Conservation (phyloP, 2,113 vertebrate genomes). For the Pseudolaguvia tuberculata region DNA sequence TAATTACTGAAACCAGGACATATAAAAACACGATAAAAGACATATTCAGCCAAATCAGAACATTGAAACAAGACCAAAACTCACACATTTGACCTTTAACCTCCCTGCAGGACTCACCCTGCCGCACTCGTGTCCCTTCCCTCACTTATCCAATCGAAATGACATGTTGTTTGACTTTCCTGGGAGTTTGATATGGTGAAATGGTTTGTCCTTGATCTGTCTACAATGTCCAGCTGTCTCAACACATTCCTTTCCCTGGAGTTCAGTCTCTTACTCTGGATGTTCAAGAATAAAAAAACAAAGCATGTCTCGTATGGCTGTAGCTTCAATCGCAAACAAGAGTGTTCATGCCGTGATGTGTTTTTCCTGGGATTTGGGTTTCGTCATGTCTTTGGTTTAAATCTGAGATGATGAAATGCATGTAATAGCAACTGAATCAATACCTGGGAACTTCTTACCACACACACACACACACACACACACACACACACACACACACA, state of each 20-base stretch:
- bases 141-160: neutral
- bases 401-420: neutral
- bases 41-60: too few relatives aligned
- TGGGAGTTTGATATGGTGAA: neutral
- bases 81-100: conserved; percentile 2
- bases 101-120: neutral
- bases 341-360: neutral
- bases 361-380: conserved; percentile 1
- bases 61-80: too few relatives aligned
- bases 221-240: conserved; percentile 22
- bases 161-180: neutral
- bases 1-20: neutral
- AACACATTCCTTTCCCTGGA: conserved; percentile 31
- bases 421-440: neutral
- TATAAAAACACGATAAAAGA: neutral
- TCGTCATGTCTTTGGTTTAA: neutral
- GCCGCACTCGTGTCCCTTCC: neutral
- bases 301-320: neutral
- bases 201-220: conserved; percentile 21
- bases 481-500: neutral
- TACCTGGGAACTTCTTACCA: neutral
- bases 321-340: neutral
- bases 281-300: conserved; percentile 17
- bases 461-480: neutral
- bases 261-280: neutral